Evolutionary conservation across 1,140 invertebrate species (phyloP), one percentile per base, ranked within the genome.

Genomic region (Aphaenogaster rudis): DNA sequence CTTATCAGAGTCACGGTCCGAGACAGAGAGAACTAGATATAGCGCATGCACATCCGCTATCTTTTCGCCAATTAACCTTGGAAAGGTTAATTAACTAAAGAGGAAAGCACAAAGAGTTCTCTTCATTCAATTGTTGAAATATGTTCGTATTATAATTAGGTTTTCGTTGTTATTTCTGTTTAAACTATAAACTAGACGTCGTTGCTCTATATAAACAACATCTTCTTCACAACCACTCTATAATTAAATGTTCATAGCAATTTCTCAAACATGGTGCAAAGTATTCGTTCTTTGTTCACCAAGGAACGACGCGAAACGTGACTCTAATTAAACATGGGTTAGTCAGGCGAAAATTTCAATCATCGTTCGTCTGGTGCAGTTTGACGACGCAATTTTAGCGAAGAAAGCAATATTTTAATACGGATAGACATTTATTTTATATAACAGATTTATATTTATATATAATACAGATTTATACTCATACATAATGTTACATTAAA

Each of bases 41-140:
- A 79, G 17, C 33, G 59, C 57, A 17, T 50, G 39, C 28, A 42
- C 36, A 69, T 79, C n/a, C 63, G 33, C 48, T 54, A 54, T 54
- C 15, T 48, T 80, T 21, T 82, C 21, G 11, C 36, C n/a, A 48
- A 80, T 81, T 69, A 48, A 72, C 2, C 6, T 13, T 33, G 33
- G 8, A 45, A 28, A 45, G 21, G 39, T 17, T 42, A 63, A 48
- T n/a, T 39, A 63, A 78, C 6, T 1, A 17, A 42, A 42, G 3
- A 15, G 3, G 4, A 39, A 33, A 28, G 4, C 9, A 39, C 9
- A 21, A 57, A 61, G 9, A 3, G 5, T 39, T 63, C 3, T 7
- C 15, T 9, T 17, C 3, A 74, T 78, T 45, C 15, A 42, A 39
- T 54, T 74, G 17, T 74, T 45, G 7, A 52, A 50, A 42, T 59